These are phyloP conservation scores for Eolophus roseicapilla DNA, from an alignment of 2,113 vertebrate genomes.

Conservation along the genomic window DNA sequence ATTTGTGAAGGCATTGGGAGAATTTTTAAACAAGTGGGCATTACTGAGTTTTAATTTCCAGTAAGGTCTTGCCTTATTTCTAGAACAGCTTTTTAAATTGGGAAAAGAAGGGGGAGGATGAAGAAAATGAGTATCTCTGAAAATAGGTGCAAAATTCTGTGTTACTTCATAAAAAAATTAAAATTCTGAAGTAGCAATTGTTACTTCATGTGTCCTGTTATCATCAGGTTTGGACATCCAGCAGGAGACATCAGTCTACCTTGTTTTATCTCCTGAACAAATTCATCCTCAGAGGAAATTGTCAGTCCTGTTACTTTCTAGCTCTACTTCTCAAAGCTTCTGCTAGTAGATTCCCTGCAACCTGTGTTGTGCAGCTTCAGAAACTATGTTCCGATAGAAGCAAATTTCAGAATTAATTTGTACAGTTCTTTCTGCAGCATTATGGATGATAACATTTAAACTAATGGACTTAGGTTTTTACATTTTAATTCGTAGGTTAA, in stretches of 20 bases:
- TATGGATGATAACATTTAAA: background rate
- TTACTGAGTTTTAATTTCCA: background rate
- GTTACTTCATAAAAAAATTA: background rate
- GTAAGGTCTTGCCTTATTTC: background rate
- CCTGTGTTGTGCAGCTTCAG: background rate
- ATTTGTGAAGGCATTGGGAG: background rate
- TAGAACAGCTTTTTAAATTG: background rate
- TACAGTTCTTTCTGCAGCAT: background rate
- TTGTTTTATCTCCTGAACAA: background rate
- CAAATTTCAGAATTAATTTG: background rate
- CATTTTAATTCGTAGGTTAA: background rate
- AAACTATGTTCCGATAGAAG: background rate
- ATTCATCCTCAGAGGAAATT: background rate
- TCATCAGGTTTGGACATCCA: background rate
- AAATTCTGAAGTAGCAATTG: background rate
- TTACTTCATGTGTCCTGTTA: background rate
- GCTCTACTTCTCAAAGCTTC: background rate
- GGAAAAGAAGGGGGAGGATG: background rate
- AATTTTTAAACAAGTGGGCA: background rate
- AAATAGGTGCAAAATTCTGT: background rate
- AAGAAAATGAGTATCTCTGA: background rate
- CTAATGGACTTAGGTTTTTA: background rate
- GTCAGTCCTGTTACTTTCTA: background rate
- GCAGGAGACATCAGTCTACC: background rate
- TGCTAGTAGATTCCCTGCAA: background rate